Evolutionary conservation across 2,113 vertebrate species (phyloP), one percentile per base, ranked within the genome.

Genomic region (Paratilapia polleni): DNA sequence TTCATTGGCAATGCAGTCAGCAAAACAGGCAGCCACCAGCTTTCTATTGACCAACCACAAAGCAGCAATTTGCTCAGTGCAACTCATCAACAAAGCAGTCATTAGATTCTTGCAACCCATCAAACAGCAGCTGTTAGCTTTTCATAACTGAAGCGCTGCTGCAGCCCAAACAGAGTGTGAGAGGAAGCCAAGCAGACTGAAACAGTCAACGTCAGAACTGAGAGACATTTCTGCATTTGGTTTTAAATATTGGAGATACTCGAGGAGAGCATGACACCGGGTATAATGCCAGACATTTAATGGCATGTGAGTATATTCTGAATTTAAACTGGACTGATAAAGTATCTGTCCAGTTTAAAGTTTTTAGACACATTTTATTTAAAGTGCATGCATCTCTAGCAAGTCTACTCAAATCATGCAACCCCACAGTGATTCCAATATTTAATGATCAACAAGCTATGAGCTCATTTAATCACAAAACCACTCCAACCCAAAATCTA

Each of bases 151-250:
- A 88, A 91, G 86, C 82, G 14, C 74, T 1, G 54, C 81, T 63
- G 8, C 84, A 90, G 88, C 88, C 88, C 82, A 78, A 62, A 87
- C 15, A 60, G 5, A 81, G 20, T 15, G 77, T 20, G 82, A 38
- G 87, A 88, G 49, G 80, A 92, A 94, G 92, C 92, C 82, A 94
- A 93, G 93, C 93, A 91, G 74, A 77, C 73, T 81, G 41, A 75
- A 68, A 63, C 17, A 75, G 77, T 22, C 38, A 31, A 34, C 49
- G 4, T 49, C 38, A 19, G 41, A 58, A 58, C 64, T 13, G 77
- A 47, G 56, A 88, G 8, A 84, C 2, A 36, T 34, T 28, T 77
- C 87, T 79, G 84, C 89, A 86, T 75, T 84, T 22, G 14, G 49
- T 41, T 81, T 83, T 43, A 84, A 91, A 89, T 80, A 88, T 38